These are phyloP conservation scores for Euzophera pinguis DNA, from an alignment of 2,888 invertebrate genomes.

Conservation along the genomic window DNA sequence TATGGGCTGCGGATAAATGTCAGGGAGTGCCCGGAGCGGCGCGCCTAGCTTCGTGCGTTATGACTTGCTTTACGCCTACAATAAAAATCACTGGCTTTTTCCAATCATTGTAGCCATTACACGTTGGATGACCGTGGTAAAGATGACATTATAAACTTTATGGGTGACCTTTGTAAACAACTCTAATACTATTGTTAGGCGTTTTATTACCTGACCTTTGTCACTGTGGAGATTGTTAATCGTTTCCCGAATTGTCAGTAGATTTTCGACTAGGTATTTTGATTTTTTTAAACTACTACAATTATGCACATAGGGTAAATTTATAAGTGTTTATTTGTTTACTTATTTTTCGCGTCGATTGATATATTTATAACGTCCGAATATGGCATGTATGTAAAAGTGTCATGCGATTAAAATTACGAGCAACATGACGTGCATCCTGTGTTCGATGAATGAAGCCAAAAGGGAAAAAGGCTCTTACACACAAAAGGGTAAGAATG, in stretches of 20 bases:
- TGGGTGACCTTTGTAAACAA: slow-evolving; percentile 19
- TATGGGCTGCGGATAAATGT: slow-evolving; percentile 75
- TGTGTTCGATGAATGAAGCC: not conserved
- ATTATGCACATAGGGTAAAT: too few species aligned
- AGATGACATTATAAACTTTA: slow-evolving; percentile 19
- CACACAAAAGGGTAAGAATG: not conserved
- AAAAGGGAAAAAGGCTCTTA: not conserved
- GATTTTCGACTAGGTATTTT: too few species aligned
- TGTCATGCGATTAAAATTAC: too few species aligned
- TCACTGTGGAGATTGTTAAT: not conserved
- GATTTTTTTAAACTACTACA: too few species aligned
- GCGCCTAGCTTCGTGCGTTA: slow-evolving; percentile 53
- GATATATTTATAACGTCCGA: too few species aligned
- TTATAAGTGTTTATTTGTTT: too few species aligned
- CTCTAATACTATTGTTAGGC: slow-evolving; percentile 1
- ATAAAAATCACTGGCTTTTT: slow-evolving; percentile 32
- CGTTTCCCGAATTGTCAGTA: too few species aligned
- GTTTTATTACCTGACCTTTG: slow-evolving; percentile 8
- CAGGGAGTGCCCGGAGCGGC: slow-evolving; percentile 61
- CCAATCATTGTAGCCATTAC: slow-evolving; percentile 25
- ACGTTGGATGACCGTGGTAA: slow-evolving; percentile 23
- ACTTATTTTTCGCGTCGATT: too few species aligned
- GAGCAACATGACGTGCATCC: too few species aligned
- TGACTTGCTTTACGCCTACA: slow-evolving; percentile 47
- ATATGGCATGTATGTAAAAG: too few species aligned